Conservation (phyloP, 1,140 invertebrate species). For the Aphidius ervi region DNA sequence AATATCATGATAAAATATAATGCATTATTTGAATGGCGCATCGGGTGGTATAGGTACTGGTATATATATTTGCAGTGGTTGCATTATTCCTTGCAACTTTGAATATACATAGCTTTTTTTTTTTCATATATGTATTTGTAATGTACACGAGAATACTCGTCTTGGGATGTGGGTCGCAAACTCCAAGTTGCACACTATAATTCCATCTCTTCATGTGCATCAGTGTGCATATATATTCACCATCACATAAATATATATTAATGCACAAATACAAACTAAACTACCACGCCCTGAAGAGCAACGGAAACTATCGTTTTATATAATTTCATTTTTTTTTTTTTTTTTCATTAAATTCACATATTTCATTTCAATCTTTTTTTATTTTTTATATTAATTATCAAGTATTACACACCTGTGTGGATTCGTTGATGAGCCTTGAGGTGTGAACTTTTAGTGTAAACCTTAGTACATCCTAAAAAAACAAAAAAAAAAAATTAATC, state of each 20-base stretch:
- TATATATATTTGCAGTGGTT: no score
- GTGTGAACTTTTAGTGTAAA: slow-evolving; percentile 27
- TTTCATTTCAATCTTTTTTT: not conserved
- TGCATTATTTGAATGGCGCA: no score
- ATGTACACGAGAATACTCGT: not conserved
- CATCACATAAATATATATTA: not conserved
- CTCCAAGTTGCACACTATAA: slow-evolving; percentile 32
- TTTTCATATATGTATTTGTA: no score
- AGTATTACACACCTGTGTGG: slow-evolving; percentile 73
- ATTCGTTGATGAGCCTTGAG: slow-evolving; percentile 27
- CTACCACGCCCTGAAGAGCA: slow-evolving; percentile 20
- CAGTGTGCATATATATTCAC: not conserved
- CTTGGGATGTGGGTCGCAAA: slow-evolving; percentile 45
- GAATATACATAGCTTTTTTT: no score
- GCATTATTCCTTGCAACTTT: no score
- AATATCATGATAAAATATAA: no score
- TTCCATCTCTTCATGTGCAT: not conserved
- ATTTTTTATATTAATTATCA: not conserved
- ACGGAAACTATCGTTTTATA: slow-evolving; percentile 10
- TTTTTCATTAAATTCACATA: not conserved
- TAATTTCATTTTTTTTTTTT: slow-evolving; percentile 7
- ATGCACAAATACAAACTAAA: not conserved
- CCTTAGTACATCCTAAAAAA: slow-evolving; percentile 73
- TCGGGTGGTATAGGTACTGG: no score
- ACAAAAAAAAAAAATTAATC: slow-evolving; percentile 7